Conservation (phyloP, 1,140 invertebrate species). For the Sitophilus oryzae region DNA sequence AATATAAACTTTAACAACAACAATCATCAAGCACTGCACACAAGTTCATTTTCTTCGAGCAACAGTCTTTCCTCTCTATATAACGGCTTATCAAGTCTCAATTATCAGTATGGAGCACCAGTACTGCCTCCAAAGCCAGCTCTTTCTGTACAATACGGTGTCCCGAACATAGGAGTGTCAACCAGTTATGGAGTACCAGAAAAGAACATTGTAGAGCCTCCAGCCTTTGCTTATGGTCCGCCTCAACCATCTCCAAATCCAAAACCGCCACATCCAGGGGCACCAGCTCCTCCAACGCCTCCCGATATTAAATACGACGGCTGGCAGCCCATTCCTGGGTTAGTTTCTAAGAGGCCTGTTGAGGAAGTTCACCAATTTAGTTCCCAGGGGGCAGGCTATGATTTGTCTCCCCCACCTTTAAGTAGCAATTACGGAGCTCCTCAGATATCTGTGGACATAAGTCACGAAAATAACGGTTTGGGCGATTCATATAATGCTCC, state of each 20-base stretch:
- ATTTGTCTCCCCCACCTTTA: slow-evolving; percentile 47
- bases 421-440: slow-evolving; percentile 21
- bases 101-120: slow-evolving; percentile 29
- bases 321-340: slow-evolving; percentile 74
- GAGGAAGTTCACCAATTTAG: slow-evolving; percentile 42
- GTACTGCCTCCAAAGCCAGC: slow-evolving; percentile 44
- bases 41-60: background rate
- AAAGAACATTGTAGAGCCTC: slow-evolving; percentile 19
- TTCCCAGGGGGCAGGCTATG: slow-evolving; percentile 36
- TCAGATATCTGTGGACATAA: slow-evolving; percentile 10
- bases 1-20: slow-evolving; percentile 35
- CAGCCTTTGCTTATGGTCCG: slow-evolving; percentile 38
- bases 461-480: slow-evolving; percentile 20
- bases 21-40: slow-evolving; percentile 4
- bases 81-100: slow-evolving; percentile 18
- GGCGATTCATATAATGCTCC: slow-evolving; percentile 40
- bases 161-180: slow-evolving; percentile 25
- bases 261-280: slow-evolving; percentile 55
- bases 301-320: slow-evolving; percentile 74
- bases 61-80: slow-evolving; percentile 12
- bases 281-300: slow-evolving; percentile 64
- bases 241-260: slow-evolving; percentile 47
- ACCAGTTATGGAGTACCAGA: slow-evolving; percentile 43
- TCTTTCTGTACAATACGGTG: slow-evolving; percentile 44
- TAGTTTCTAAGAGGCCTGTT: slow-evolving; percentile 43